Base-by-base conservation (phyloP, 2,797 vertebrate species). In the Betta splendens region DNA sequence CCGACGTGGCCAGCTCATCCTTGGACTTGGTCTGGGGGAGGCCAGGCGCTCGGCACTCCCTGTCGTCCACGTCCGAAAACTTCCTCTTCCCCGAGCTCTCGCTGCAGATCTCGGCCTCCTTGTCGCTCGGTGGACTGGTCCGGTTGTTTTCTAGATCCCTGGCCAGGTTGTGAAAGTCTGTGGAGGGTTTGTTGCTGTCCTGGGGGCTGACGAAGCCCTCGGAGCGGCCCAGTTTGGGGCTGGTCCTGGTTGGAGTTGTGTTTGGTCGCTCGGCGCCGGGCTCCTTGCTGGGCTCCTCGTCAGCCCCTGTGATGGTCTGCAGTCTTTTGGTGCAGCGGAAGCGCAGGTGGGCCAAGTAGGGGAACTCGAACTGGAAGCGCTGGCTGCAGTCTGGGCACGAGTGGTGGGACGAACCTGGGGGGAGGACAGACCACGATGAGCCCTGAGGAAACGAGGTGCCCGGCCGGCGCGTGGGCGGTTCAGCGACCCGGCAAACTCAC, bases 131-230 rank as follows among this genome's bases (percentile, higher is more conserved):
- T 0, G 91, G 89, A 48, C 92, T 90, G 47, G 86, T 92, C 57
- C 90, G 85, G 65, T 86, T 93, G 84, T 97, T 96, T 47, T 98
- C 97, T 71, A 98, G 87, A 75, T 98, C 97, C 47, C 96, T 78
- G 36, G 96, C 97, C 64, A 98, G 85, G 85, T 98, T 98, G 44
- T 98, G 97, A 75, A 98, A 98, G 91, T 98, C 96, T 38, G 95
- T 98, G 61, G 95, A 94, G 2, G 96, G 96, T 75, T 97, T 98
- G 64, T 63, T 89, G 51, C 6, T 29, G 53, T 94, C 93, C 67
- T 85, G 89, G 7, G 78, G 55, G 52, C 43, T 59, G 50, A 75
- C 23, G 72, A 89, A 90, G 42, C 85, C 89, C 21, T 93, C 91
- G 0, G 90, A 83, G 39, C 91, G 87, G 44, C 85, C 86, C 44